Conservation (phyloP, 2,797 vertebrate genomes). For the Pipistrellus pygmaeus region DNA sequence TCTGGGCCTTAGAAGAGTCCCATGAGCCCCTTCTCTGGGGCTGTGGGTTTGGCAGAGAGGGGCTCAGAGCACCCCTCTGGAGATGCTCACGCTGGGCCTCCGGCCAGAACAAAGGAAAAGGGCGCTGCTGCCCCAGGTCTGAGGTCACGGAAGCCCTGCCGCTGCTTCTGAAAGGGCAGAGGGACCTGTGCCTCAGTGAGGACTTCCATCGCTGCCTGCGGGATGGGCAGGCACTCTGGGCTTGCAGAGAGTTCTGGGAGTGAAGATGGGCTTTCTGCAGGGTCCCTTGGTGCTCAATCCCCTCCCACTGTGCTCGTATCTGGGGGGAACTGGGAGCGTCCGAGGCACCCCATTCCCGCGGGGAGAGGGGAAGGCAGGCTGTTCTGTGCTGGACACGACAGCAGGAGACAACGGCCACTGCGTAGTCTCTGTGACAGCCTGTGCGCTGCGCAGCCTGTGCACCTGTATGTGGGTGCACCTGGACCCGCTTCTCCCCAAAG, state of each 20-base stretch:
- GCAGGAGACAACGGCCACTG: neutral
- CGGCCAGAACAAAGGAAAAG: constrained; percentile 76
- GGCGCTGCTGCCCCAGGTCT: constrained; percentile 80
- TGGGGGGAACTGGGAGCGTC: neutral
- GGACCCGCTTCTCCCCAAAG: neutral
- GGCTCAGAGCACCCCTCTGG: neutral
- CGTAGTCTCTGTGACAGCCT: neutral
- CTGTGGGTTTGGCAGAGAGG: neutral
- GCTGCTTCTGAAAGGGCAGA: constrained; percentile 62
- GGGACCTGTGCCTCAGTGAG: neutral
- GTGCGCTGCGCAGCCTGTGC: neutral
- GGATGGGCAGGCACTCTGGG: neutral
- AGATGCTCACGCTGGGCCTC: constrained; percentile 68
- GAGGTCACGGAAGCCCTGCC: constrained; percentile 65
- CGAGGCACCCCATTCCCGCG: neutral
- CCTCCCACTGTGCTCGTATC: neutral
- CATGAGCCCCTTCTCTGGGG: neutral
- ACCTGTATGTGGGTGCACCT: neutral
- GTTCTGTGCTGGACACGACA: neutral
- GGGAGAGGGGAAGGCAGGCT: neutral
- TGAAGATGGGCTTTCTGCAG: neutral
- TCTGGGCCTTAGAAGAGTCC: constrained; percentile 29
- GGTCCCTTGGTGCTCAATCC: neutral
- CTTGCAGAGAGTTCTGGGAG: neutral
- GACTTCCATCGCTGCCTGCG: neutral